These are phyloP conservation scores for Nicator chloris DNA, from an alignment of 2,113 vertebrate species.

Conservation along the genomic window DNA sequence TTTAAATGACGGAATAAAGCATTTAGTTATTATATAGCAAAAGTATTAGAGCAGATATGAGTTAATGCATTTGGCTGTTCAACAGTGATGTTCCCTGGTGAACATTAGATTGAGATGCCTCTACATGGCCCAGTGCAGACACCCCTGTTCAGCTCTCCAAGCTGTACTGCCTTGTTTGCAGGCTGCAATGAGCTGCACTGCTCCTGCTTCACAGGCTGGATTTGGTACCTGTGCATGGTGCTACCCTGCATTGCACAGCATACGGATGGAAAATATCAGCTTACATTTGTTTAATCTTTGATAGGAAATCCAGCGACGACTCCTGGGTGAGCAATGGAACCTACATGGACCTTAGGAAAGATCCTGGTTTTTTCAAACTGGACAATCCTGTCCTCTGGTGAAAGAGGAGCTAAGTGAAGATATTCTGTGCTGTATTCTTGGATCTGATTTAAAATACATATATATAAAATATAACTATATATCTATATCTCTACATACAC, in stretches of 20 bases:
- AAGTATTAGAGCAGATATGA: background rate
- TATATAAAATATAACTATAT: background rate
- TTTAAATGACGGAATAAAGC: background rate
- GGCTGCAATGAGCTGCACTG: background rate
- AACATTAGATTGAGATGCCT: background rate
- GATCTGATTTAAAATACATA: constrained; percentile 18
- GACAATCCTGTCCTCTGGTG: constrained; percentile 90
- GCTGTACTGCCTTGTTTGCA: background rate
- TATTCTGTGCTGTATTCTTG: background rate
- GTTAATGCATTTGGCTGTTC: background rate
- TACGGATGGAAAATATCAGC: background rate
- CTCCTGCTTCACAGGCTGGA: background rate
- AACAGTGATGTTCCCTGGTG: background rate
- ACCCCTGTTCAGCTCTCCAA: background rate
- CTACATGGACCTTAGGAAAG: constrained; percentile 90
- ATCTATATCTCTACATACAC: background rate
- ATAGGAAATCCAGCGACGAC: constrained; percentile 87
- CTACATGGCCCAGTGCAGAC: background rate
- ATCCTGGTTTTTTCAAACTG: constrained; percentile 84
- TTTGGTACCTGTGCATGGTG: background rate
- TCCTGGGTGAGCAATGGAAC: constrained; percentile 93
- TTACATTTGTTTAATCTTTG: constrained; percentile 26
- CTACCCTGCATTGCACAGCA: background rate
- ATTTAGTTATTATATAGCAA: background rate
- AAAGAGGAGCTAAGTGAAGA: constrained; percentile 59